These are phyloP conservation scores for Tipula confusa DNA, from an alignment of 2,888 invertebrate genomes.

Conservation along the genomic window DNA sequence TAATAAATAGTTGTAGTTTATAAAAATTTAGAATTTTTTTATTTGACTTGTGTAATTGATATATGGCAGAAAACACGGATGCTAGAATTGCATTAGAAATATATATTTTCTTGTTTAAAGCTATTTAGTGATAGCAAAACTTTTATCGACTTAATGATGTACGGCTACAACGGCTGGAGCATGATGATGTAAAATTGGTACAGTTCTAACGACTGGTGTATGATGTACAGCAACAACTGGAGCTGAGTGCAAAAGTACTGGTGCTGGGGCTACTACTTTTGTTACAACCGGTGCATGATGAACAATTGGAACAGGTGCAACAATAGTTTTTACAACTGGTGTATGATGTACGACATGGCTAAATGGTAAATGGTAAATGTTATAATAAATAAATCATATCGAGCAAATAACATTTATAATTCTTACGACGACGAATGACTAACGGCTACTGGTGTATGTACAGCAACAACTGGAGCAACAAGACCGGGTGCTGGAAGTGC, in stretches of 20 bases:
- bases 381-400: background rate
- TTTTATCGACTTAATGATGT: conserved; percentile 34
- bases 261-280: conserved; percentile 40
- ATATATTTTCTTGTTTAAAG: no score
- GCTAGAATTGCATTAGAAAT: no score
- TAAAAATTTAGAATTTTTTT: no score
- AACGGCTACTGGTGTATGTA: conserved; percentile 39
- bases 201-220: conserved; percentile 42
- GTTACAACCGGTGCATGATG: conserved; percentile 47
- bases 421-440: conserved; percentile 34
- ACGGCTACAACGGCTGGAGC: conserved; percentile 41
- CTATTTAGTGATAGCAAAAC: no score
- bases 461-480: conserved; percentile 45
- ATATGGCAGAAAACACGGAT: no score
- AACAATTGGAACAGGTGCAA: conserved; percentile 37
- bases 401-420: background rate
- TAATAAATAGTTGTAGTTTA: no score
- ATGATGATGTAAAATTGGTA: conserved; percentile 38
- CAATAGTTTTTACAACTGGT: conserved; percentile 43
- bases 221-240: conserved; percentile 48
- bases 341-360: conserved; percentile 48
- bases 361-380: background rate
- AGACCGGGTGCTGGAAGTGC: conserved; percentile 54
- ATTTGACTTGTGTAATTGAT: no score
- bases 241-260: conserved; percentile 42